Evolutionary conservation across 2,888 invertebrate genomes (phyloP).

Genomic region (Exephanes ischioxanthus): DNA sequence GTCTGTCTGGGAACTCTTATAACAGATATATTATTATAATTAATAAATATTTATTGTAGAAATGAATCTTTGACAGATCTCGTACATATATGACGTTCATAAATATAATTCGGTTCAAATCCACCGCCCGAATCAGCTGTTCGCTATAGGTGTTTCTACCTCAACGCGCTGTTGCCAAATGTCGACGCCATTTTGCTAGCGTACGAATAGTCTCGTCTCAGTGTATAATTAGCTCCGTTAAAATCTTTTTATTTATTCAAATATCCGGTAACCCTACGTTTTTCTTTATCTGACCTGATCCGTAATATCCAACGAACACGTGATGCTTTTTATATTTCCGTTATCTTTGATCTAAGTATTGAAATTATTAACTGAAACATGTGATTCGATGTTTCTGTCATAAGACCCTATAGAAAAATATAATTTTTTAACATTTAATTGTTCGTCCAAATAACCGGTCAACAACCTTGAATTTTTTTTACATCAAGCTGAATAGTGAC

Average conservation of each 20-base stretch:
- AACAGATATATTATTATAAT: too few species aligned
- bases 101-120: not conserved
- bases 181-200: not conserved
- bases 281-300: not conserved
- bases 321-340: not conserved
- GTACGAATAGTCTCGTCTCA: not conserved
- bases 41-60: not conserved
- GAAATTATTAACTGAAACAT: not conserved
- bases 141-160: not conserved
- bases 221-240: not conserved
- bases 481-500: not conserved
- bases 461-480: not conserved
- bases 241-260: not conserved
- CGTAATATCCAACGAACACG: not conserved
- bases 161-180: slow-evolving; percentile 1
- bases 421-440: not conserved
- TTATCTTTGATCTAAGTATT: not conserved
- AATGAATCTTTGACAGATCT: too few species aligned
- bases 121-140: not conserved
- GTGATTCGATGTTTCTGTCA: not conserved
- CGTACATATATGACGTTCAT: too few species aligned
- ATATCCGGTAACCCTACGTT: not conserved
- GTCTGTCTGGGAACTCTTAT: too few species aligned
- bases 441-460: not conserved
- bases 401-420: not conserved